Conservation (phyloP, 2,888 invertebrate genomes). For the Lithophane socia region DNA sequence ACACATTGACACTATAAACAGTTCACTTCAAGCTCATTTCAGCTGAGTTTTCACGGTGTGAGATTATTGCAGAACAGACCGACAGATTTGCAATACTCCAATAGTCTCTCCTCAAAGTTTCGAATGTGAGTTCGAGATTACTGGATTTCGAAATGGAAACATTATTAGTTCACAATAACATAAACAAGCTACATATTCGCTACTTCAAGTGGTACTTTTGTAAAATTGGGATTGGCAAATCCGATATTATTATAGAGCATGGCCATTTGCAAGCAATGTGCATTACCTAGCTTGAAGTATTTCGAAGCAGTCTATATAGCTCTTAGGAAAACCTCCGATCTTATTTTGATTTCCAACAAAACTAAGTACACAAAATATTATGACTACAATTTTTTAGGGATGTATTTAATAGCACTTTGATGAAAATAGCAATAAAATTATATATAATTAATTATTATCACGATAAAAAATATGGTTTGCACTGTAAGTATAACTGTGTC, state of each 20-base stretch:
- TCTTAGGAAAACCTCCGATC: background rate
- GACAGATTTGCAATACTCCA: background rate
- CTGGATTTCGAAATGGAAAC: background rate
- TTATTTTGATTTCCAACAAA: background rate
- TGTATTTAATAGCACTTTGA: too few relatives aligned
- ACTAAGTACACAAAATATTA: background rate
- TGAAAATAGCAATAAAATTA: too few relatives aligned
- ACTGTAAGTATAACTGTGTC: too few relatives aligned
- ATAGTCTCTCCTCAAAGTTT: background rate
- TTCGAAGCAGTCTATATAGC: background rate
- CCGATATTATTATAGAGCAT: background rate
- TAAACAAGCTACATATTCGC: background rate
- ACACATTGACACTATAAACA: too few relatives aligned
- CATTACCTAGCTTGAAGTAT: background rate
- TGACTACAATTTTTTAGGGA: background rate
- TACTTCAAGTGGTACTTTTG: background rate
- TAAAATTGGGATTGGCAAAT: background rate
- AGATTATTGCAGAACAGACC: too few relatives aligned
- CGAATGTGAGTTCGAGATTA: background rate
- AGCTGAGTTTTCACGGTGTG: too few relatives aligned
- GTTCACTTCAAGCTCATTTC: too few relatives aligned
- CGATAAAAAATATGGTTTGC: too few relatives aligned
- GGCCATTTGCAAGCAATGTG: background rate
- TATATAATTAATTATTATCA: too few relatives aligned
- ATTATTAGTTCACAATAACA: background rate